Conservation (phyloP, 1,140 invertebrate species). For the Eriocheir sinensis region DNA sequence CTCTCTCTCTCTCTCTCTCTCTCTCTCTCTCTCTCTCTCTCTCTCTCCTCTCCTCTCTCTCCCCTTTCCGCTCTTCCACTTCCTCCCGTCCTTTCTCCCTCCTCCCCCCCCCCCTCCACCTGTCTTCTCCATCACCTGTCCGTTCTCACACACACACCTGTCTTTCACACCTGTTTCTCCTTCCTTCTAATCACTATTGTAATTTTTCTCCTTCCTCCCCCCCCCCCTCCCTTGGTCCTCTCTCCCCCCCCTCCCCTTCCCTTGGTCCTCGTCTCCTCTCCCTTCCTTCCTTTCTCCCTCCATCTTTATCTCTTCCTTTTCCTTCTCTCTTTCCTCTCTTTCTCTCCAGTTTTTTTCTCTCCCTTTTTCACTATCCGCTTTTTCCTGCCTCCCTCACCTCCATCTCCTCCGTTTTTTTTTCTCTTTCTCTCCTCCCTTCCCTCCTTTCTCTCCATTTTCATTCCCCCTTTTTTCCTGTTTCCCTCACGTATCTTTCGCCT, state of each 20-base stretch:
- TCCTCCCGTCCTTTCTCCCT: not conserved
- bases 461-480: too few relatives aligned
- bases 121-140: not conserved
- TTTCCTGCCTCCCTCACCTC: not conserved
- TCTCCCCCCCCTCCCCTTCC: not conserved
- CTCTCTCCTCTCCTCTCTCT: too few relatives aligned
- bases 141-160: not conserved
- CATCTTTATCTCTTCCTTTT: not conserved
- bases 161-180: not conserved
- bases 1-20: too few relatives aligned
- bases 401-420: too few relatives aligned
- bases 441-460: too few relatives aligned
- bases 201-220: too few relatives aligned
- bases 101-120: not conserved
- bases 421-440: too few relatives aligned
- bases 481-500: too few relatives aligned
- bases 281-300: not conserved
- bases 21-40: too few relatives aligned
- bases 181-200: too few relatives aligned
- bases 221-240: slow-evolving; percentile 18
- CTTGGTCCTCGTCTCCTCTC: not conserved
- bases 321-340: not conserved
- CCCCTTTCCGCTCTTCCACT: not conserved
- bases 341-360: not conserved
- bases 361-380: not conserved